Evolutionary conservation across 2,888 invertebrate genomes (phyloP), one percentile per base, ranked within the genome.

Genomic region (Tromatobia lineatoria): DNA sequence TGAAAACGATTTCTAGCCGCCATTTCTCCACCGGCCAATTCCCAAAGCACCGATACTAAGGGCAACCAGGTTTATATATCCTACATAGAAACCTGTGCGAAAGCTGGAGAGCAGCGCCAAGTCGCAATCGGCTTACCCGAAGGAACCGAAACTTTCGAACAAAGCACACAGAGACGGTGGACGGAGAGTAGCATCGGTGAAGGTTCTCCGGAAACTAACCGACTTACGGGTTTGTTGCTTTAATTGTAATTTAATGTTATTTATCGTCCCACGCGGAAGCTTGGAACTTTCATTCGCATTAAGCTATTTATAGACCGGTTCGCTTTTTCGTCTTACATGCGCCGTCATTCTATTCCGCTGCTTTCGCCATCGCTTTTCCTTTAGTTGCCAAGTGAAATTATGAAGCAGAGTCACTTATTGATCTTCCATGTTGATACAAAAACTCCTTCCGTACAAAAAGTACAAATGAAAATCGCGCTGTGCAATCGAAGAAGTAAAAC

Each of bases 231-330:
- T 85, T 82, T 87, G 87, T 82, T 85, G 85, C 77, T 85, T 86
- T 88, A 87, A 88, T 88, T 88, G 88, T 86, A 87, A 86, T 85
- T 88, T 87, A 87, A 87, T 85, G 85, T 82, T 83, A 86, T 88
- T 88, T 87, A 87, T 86, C 71, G 85, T 83, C 80, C 76, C 85
- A 52, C 66, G 82, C 79, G 74, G 71, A 84, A 86, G 85, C 84
- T 86, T 77, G 70, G 79, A 85, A 79, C 79, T 85, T 82, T 11
- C 78, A 66, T 84, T 82, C 77, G 77, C 81, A 86, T 85, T 85
- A 75, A 85, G 81, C 84, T 83, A 85, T 83, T 88, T 88, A 87
- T 87, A 80, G 82, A 80, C 70, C 66, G 76, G 75, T 80, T 82
- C 61, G 52, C 66, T 76, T 74, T 85, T 80, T 76, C 82, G 80